Percentiles rank a stretch among this genome's conserved stretches.
Evolutionary conservation across 2,888 invertebrate genomes (phyloP).

Genomic region (Trachelus stipa): DNA sequence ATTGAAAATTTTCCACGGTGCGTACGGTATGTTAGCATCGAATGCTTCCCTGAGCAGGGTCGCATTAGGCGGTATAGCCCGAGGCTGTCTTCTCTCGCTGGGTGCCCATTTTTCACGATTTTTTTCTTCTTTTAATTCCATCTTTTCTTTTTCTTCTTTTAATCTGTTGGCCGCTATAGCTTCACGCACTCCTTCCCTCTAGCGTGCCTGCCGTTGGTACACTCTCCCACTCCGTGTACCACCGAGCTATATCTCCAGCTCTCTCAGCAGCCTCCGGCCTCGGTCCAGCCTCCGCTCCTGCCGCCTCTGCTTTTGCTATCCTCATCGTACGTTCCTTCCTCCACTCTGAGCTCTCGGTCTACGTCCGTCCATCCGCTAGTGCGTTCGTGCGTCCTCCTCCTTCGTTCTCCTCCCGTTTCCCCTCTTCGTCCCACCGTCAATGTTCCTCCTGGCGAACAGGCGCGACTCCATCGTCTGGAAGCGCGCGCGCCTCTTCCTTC

Average conservation of each 20-base stretch:
- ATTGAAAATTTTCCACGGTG: constrained; percentile 55
- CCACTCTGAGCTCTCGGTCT: too few relatives aligned
- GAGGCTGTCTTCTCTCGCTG: constrained; percentile 57
- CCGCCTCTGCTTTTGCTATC: not conserved
- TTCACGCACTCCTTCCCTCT: constrained; percentile 26
- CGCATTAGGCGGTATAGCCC: constrained; percentile 57
- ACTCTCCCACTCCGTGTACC: constrained; percentile 5
- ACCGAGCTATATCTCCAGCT: not conserved
- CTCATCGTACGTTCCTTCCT: too few relatives aligned
- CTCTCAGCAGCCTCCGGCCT: constrained; percentile 8
- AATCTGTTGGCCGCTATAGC: constrained; percentile 42
- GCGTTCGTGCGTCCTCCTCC: constrained; percentile 5
- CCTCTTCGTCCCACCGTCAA: constrained; percentile 16
- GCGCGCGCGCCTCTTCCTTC: constrained; percentile 35
- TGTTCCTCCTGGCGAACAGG: constrained; percentile 3
- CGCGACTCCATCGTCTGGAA: not conserved
- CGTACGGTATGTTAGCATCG: constrained; percentile 29
- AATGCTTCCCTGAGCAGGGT: constrained; percentile 58
- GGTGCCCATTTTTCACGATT: constrained; percentile 63
- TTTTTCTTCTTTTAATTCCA: constrained; percentile 41
- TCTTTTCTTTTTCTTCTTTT: constrained; percentile 53
- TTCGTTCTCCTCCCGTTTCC: constrained; percentile 5
- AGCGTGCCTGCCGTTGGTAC: not conserved
- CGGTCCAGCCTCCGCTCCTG: constrained; percentile 8
- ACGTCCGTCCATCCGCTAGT: not conserved